These are phyloP conservation scores for Castor canadensis DNA, from an alignment of 2,113 vertebrate species.

Conservation along the genomic window DNA sequence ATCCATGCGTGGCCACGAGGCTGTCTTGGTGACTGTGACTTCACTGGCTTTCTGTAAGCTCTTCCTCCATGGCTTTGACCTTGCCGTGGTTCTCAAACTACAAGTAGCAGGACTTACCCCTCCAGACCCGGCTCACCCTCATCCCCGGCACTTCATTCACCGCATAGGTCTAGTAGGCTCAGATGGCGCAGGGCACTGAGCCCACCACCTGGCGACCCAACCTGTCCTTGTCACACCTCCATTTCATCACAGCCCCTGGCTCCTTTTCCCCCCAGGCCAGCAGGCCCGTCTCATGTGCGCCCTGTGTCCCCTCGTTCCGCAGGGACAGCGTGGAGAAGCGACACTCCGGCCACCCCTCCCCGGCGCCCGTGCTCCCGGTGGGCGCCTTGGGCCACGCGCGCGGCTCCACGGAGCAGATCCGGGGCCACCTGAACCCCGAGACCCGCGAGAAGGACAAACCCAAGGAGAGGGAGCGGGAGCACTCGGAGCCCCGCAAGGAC, in stretches of 20 bases:
- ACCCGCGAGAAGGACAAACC: constrained; percentile 93
- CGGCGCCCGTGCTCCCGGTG: constrained; percentile 90
- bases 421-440: constrained; percentile 88
- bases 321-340: constrained; percentile 96
- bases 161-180: neutral
- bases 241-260: constrained; percentile 5
- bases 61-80: neutral
- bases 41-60: neutral
- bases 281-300: constrained; percentile 18
- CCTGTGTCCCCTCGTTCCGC: constrained; percentile 50
- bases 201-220: neutral
- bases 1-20: no score
- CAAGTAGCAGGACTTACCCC: neutral
- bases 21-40: accelerated
- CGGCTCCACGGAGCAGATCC: constrained; percentile 88
- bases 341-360: constrained; percentile 93
- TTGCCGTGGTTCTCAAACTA: neutral
- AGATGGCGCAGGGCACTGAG: neutral
- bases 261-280: neutral
- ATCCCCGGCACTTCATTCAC: neutral
- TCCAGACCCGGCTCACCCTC: neutral
- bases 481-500: constrained; percentile 93
- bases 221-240: constrained; percentile 36
- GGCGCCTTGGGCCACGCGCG: constrained; percentile 90
- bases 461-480: constrained; percentile 91